A percentile compares a stretch with the other conserved stretches of the same genome.
phyloP scores from a whole-genome alignment of 2,797 vertebrate species.

The Siniperca undulata region DNA sequence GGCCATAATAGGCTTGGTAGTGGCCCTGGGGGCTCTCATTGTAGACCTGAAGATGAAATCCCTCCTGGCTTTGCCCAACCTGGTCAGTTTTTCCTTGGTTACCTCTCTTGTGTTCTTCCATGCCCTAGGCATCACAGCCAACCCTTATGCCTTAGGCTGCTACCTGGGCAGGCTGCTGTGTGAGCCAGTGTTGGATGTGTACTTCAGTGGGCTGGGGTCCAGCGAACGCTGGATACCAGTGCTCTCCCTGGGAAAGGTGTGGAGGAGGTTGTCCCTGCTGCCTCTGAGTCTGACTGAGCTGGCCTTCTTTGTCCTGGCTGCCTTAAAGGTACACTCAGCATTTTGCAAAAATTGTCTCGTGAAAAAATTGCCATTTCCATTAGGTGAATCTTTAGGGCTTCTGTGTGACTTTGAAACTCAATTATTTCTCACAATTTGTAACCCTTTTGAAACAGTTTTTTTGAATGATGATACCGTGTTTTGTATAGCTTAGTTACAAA shows the following conservation, averaged over 20 bases:
- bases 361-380: conserved; percentile 16
- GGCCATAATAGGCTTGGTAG: conserved; percentile 90
- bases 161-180: conserved; percentile 93
- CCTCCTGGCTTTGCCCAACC: conserved; percentile 92
- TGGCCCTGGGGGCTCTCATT: conserved; percentile 91
- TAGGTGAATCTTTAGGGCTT: conserved; percentile 7
- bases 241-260: conserved; percentile 90
- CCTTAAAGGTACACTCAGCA: conserved; percentile 75
- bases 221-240: conserved; percentile 95
- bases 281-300: conserved; percentile 89
- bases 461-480: not conserved
- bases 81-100: conserved; percentile 90
- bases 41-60: conserved; percentile 97
- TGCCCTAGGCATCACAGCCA: conserved; percentile 88
- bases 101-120: conserved; percentile 91
- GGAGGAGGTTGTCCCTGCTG: conserved; percentile 92
- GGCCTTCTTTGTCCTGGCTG: conserved; percentile 77
- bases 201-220: conserved; percentile 94
- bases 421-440: not conserved
- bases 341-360: conserved; percentile 3
- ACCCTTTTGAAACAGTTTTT: not conserved
- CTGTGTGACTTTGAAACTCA: not conserved
- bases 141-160: conserved; percentile 94
- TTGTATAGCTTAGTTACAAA: not conserved
- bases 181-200: conserved; percentile 94